Conservation (phyloP, 2,113 vertebrate genomes). For the Gallinago jamesoni region DNA sequence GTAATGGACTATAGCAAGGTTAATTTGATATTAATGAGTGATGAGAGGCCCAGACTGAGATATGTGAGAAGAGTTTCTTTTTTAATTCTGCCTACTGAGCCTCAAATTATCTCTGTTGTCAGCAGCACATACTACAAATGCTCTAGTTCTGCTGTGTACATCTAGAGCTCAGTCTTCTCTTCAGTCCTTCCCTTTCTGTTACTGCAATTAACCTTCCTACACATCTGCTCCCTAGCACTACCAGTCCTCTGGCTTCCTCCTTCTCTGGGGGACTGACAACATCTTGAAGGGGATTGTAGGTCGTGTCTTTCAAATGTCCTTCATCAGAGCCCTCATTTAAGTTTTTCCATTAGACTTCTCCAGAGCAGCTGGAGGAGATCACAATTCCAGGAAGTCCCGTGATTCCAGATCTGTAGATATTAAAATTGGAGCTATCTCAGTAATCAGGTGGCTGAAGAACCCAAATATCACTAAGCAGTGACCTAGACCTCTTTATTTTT, state of each 20-base stretch:
- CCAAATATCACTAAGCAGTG: neutral
- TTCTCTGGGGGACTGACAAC: neutral
- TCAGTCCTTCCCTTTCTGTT: neutral
- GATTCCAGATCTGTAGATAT: neutral
- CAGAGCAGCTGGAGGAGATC: neutral
- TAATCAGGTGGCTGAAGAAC: neutral
- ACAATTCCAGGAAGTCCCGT: neutral
- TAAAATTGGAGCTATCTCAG: neutral
- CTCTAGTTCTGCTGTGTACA: neutral
- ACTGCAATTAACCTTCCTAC: neutral
- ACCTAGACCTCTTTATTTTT: neutral
- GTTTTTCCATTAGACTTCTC: neutral
- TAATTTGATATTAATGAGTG: neutral
- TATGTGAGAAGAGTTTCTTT: neutral
- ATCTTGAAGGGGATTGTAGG: neutral
- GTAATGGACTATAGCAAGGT: neutral
- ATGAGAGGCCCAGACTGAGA: neutral
- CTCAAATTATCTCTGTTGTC: neutral
- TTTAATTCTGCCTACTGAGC: neutral
- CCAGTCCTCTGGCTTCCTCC: neutral
- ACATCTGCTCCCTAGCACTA: neutral
- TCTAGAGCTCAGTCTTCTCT: neutral
- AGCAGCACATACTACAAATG: neutral
- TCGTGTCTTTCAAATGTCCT: neutral
- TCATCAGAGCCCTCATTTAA: neutral